phyloP scores from a whole-genome alignment of 2,113 vertebrate species.

The Ellobius talpinus region DNA sequence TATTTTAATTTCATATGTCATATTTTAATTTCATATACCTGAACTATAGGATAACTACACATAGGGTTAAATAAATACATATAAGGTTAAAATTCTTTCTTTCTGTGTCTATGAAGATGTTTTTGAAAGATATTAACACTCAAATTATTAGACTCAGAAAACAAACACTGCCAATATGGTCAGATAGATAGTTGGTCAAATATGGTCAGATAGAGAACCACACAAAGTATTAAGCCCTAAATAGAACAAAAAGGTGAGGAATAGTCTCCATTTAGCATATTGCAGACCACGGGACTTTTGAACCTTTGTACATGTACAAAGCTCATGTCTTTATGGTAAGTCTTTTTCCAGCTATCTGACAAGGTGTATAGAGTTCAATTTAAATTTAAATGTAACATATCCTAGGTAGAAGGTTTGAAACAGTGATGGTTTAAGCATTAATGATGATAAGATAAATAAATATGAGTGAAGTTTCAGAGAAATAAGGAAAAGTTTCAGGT shows the following conservation, averaged over 20 bases:
- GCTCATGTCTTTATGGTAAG: not conserved
- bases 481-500: not conserved
- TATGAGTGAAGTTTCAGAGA: constrained; percentile 44
- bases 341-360: not conserved
- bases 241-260: not conserved
- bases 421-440: not conserved
- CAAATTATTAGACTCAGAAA: not conserved
- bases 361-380: not conserved
- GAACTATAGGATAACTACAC: not conserved
- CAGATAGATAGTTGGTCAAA: not conserved
- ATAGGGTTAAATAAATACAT: not conserved
- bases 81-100: not conserved
- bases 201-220: too few relatives aligned
- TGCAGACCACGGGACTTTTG: not conserved
- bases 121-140: not conserved
- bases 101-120: not conserved
- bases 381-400: not conserved
- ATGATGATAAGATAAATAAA: not conserved
- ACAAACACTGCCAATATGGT: not conserved
- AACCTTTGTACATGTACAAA: not conserved
- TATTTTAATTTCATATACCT: too few relatives aligned
- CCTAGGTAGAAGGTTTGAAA: not conserved
- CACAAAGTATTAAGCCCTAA: not conserved
- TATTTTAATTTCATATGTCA: not conserved
- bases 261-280: not conserved